Evolutionary conservation across 2,113 vertebrate genomes (phyloP), one percentile per base, ranked within the genome.

Genomic region (Morone saxatilis): DNA sequence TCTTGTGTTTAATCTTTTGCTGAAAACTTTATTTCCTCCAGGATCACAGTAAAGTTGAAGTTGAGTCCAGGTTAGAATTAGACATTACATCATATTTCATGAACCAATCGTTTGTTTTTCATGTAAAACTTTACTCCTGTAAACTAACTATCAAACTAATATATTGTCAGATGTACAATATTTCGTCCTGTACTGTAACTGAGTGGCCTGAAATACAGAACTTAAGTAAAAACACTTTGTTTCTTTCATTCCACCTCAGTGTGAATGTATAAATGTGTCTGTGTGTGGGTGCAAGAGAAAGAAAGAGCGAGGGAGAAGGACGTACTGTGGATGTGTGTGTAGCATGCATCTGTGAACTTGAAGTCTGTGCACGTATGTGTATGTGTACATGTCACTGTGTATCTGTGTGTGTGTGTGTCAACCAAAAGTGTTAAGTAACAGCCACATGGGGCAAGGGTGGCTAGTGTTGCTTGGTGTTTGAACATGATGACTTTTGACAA

Each of bases 401-500:
- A 7, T 70, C 25, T 60, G 17, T 63, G 75, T 74, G 36, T 40
- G 60, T 66, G 65, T 47, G 61, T 80, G 78, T 80, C 59, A 53
- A 43, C 59, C 63, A 50, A 69, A 82, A 51, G 83, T 83, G 88
- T 81, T 71, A 91, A 88, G 36, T 70, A 85, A 87, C 19, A 10
- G 38, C 84, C 73, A 85, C 88, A 91, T 87, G 87, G 84, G 80
- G 81, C 68, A 80, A 83, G 80, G 78, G 72, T 84, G 78, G 82
- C 67, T 86, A 38, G 83, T 91, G 89, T 84, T 90, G 85, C 68
- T 85, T 87, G 74, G 67, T 68, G 73, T 53, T 72, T 86, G 78
- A 78, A 88, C 82, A 77, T 84, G 63, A 86, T 91, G 73, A 80
- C 72, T 87, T 43, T 71, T 88, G 89, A 88, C 88, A 86, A 73